These are phyloP conservation scores for Anarsia innoxiella DNA, from an alignment of 2,888 invertebrate species.

Conservation along the genomic window DNA sequence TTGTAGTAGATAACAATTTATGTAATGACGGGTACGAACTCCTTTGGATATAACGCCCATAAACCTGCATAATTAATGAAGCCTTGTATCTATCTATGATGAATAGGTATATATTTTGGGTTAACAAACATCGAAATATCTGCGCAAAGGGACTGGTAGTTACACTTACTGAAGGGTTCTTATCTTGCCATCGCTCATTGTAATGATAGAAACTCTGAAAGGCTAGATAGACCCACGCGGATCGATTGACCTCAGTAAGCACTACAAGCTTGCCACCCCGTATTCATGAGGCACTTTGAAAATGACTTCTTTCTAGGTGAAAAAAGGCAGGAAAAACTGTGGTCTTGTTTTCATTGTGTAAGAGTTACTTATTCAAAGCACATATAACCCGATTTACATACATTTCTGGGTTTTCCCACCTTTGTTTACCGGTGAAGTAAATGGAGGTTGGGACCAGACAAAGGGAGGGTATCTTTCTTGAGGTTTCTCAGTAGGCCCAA, in stretches of 20 bases:
- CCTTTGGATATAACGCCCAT: conserved; percentile 47
- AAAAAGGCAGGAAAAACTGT: conserved; percentile 26
- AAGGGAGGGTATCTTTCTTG: conserved; percentile 35
- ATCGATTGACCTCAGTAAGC: conserved; percentile 25
- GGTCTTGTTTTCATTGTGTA: conserved; percentile 29
- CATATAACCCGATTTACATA: conserved; percentile 50
- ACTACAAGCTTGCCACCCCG: conserved; percentile 23
- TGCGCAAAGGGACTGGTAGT: too few relatives aligned
- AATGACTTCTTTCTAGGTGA: conserved; percentile 27
- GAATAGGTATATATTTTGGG: too few relatives aligned
- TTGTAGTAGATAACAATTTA: conserved; percentile 60
- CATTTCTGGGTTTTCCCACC: conserved; percentile 36
- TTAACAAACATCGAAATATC: too few relatives aligned
- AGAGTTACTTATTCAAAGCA: conserved; percentile 43
- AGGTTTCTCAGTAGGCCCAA: conserved; percentile 42
- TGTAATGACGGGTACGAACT: conserved; percentile 56
- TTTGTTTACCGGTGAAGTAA: conserved; percentile 41
- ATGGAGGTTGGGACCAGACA: conserved; percentile 30
- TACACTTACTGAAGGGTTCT: too few relatives aligned
- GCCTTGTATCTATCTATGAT: too few relatives aligned
- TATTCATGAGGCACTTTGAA: conserved; percentile 33
- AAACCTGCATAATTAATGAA: conserved; percentile 55
- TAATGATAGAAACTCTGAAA: too few relatives aligned
- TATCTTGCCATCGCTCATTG: too few relatives aligned
- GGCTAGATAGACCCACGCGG: conserved; percentile 11